Conservation (phyloP, 2,888 invertebrate species). For the Stenurella melanura region DNA sequence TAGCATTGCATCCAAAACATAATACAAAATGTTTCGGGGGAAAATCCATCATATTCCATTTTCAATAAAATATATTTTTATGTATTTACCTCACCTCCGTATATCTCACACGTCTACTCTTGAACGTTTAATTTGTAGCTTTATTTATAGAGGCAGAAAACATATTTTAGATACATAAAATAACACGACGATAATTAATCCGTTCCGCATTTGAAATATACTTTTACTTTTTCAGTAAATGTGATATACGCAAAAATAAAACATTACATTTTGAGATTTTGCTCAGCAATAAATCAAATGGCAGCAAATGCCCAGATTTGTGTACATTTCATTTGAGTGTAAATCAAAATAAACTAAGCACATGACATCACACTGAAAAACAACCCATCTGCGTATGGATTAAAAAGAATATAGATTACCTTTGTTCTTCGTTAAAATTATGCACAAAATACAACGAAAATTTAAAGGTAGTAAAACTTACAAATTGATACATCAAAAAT, state of each 20-base stretch:
- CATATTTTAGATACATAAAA: background rate
- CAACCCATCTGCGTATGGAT: background rate
- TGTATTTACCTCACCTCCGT: background rate
- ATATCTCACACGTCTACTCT: background rate
- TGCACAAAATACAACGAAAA: background rate
- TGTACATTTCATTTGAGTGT: conserved; percentile 32
- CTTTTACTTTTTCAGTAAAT: conserved; percentile 2
- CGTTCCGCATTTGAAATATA: background rate
- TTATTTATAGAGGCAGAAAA: background rate
- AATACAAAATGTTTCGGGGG: background rate
- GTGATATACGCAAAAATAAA: conserved; percentile 20
- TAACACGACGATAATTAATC: background rate
- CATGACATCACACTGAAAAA: background rate
- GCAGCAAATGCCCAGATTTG: conserved; percentile 19
- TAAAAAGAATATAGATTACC: background rate
- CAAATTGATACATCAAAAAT: no score
- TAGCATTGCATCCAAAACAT: background rate
- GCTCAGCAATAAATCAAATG: conserved; percentile 31
- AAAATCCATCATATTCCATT: background rate
- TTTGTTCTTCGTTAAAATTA: background rate
- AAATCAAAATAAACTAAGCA: conserved; percentile 32
- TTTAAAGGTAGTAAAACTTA: background rate
- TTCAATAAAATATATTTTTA: background rate
- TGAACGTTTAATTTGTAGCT: background rate
- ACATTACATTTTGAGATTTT: conserved; percentile 24